These are phyloP conservation scores for Opisthograptis luteolata DNA, from an alignment of 2,888 invertebrate species.

Conservation along the genomic window DNA sequence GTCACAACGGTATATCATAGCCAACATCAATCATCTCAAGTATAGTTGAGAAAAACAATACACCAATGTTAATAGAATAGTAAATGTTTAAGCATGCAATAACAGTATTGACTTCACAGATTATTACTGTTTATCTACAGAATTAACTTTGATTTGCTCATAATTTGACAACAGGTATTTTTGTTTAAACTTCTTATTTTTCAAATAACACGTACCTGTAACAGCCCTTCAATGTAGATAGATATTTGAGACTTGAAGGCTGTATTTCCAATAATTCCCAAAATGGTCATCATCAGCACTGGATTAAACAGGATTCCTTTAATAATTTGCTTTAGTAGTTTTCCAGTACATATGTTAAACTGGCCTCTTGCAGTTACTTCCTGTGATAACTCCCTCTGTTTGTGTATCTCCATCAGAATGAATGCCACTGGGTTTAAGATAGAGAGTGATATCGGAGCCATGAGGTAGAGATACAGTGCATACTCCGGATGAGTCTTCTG, in stretches of 20 bases:
- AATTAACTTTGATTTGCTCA: too few relatives aligned
- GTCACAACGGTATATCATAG: too few relatives aligned
- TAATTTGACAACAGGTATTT: too few relatives aligned
- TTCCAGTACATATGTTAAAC: conserved; percentile 58
- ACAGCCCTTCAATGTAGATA: conserved; percentile 88
- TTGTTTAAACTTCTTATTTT: too few relatives aligned
- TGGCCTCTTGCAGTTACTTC: conserved; percentile 46
- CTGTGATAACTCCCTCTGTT: conserved; percentile 70
- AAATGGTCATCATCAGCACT: conserved; percentile 95
- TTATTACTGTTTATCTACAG: too few relatives aligned
- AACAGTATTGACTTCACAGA: too few relatives aligned
- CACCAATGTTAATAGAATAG: too few relatives aligned
- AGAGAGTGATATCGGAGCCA: conserved; percentile 97
- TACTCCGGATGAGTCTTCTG: conserved; percentile 94
- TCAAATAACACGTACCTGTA: conserved; percentile 86
- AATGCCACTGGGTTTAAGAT: conserved; percentile 97
- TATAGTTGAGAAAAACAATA: too few relatives aligned
- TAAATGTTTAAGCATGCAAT: too few relatives aligned
- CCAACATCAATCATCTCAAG: too few relatives aligned
- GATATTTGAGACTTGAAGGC: conserved; percentile 92
- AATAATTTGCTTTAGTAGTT: conserved; percentile 75
- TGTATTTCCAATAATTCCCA: conserved; percentile 94
- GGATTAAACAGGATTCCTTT: conserved; percentile 94
- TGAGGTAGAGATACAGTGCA: conserved; percentile 94
- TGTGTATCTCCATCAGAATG: conserved; percentile 93